phyloP scores from a whole-genome alignment of 1,140 invertebrate genomes.

The Maniola jurtina region DNA sequence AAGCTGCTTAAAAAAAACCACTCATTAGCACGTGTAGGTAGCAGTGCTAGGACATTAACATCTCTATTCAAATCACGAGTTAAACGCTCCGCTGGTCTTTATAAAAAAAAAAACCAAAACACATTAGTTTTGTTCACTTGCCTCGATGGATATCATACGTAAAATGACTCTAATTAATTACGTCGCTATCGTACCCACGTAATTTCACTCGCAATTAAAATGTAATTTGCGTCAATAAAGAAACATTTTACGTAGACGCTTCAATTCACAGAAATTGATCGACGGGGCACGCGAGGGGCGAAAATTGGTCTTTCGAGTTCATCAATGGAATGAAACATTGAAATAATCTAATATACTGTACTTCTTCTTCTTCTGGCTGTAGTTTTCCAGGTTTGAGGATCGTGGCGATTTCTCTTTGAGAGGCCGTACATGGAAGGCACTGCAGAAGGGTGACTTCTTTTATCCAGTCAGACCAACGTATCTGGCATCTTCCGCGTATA shows the following conservation, averaged over 20 bases:
- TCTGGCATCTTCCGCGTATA: no score
- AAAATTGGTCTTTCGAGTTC: no score
- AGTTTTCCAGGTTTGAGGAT: no score
- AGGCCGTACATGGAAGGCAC: no score
- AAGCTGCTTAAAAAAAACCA: neutral
- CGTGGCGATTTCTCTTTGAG: no score
- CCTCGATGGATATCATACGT: conserved; percentile 14
- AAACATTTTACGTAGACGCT: neutral
- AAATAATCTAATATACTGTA: no score
- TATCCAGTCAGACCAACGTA: no score
- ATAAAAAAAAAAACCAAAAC: conserved; percentile 15
- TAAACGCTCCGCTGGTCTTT: conserved; percentile 14
- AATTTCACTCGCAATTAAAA: conserved; percentile 2
- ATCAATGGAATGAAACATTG: no score
- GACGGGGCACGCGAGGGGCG: neutral
- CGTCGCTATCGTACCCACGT: neutral
- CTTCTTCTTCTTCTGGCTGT: no score
- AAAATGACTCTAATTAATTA: conserved; percentile 6
- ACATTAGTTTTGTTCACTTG: conserved; percentile 20
- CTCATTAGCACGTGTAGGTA: neutral
- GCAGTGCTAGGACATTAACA: conserved; percentile 17
- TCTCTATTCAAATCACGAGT: conserved; percentile 27
- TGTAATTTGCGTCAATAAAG: neutral
- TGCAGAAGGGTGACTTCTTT: no score
- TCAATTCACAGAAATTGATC: neutral